Conservation (phyloP, 2,888 invertebrate genomes). For the Drosophila mimica region DNA sequence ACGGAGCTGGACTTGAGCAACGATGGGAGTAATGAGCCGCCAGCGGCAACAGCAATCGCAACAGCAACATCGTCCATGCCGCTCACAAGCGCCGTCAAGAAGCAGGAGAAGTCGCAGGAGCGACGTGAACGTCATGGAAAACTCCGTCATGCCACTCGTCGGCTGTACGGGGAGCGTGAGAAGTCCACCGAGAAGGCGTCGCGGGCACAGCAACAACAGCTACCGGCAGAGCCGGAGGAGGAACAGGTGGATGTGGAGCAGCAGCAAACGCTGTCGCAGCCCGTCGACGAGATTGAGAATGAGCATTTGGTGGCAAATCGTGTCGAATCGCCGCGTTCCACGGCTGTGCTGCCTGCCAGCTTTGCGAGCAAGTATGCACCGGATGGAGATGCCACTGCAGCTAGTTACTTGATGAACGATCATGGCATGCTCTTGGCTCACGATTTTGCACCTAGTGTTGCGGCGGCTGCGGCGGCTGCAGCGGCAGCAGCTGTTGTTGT, state of each 20-base stretch:
- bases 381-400: conserved; percentile 23
- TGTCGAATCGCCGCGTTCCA: conserved; percentile 53
- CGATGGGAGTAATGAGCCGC: conserved; percentile 30
- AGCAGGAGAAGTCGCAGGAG: conserved; percentile 61
- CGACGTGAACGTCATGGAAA: conserved; percentile 77
- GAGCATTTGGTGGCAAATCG: conserved; percentile 68
- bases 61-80: conserved; percentile 14
- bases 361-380: conserved; percentile 70
- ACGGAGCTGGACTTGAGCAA: conserved; percentile 43
- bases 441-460: conserved; percentile 74
- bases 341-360: conserved; percentile 56
- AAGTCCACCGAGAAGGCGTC: conserved; percentile 40
- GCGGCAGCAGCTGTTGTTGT: conserved; percentile 62
- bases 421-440: conserved; percentile 82
- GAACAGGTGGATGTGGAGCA: conserved; percentile 20
- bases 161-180: conserved; percentile 58
- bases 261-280: conserved; percentile 62
- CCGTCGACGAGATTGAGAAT: conserved; percentile 81
- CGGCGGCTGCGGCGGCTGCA: conserved; percentile 57
- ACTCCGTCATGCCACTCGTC: conserved; percentile 68
- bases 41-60: neutral
- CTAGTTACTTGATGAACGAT: conserved; percentile 79
- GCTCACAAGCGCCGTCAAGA: conserved; percentile 27
- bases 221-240: neutral
- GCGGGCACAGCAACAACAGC: conserved; percentile 15